A percentile compares a stretch with the other conserved stretches of the same genome.
phyloP scores from a whole-genome alignment of 2,797 vertebrate genomes.

The Pipistrellus kuhlii region DNA sequence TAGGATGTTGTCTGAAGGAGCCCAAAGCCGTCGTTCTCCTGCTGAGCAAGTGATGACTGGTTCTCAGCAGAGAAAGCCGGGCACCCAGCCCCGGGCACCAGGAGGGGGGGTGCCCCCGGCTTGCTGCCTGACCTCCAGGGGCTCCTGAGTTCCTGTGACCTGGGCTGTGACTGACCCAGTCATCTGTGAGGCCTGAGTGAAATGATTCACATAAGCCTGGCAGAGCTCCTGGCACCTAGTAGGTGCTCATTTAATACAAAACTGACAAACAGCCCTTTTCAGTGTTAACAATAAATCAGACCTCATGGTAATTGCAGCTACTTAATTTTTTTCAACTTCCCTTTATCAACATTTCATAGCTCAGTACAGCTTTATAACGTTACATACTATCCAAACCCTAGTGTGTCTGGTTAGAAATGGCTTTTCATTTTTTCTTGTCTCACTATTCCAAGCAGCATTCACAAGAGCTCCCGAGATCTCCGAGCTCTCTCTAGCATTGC shows the following conservation, averaged over 20 bases:
- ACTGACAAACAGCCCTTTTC: neutral
- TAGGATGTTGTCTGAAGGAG: neutral
- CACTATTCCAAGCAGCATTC: slow-evolving; percentile 40
- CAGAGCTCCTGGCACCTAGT: neutral
- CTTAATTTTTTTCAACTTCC: slow-evolving; percentile 1
- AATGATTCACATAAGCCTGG: neutral
- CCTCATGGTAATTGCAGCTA: neutral
- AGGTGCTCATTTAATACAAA: slow-evolving; percentile 10
- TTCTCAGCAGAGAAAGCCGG: neutral
- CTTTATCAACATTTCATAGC: neutral
- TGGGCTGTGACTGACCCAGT: neutral
- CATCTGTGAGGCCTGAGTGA: neutral
- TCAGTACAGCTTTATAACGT: slow-evolving; percentile 55
- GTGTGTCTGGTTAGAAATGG: slow-evolving; percentile 63
- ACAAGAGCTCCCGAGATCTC: slow-evolving; percentile 59
- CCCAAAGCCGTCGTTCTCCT: neutral
- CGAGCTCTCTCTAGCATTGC: neutral
- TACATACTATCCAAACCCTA: slow-evolving; percentile 34
- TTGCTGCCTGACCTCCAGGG: neutral
- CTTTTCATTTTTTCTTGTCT: slow-evolving; percentile 65
- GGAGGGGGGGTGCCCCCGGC: too few relatives aligned
- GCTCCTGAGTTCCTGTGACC: neutral
- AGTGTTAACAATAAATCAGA: slow-evolving; percentile 53
- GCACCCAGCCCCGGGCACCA: rapidly evolving
- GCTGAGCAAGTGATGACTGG: neutral